Conservation (phyloP, 1,140 invertebrate species). For the Trichonephila inaurata region DNA sequence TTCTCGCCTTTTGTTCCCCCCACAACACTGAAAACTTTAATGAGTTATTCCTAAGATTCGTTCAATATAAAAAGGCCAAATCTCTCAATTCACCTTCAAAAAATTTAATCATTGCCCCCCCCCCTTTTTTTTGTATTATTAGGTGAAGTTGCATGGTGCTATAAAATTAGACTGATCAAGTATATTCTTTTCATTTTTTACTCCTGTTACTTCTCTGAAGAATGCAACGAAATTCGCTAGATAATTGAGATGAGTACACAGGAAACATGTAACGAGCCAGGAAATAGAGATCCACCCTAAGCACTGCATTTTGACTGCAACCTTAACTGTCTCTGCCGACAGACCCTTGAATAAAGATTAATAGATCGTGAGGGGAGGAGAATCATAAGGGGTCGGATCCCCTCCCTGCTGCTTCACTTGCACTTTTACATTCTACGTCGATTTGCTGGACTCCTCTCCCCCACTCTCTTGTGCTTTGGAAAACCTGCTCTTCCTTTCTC, state of each 20-base stretch:
- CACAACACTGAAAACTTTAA: no score
- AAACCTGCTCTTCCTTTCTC: constrained; percentile 12
- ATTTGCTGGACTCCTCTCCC: constrained; percentile 20
- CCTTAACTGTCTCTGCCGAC: constrained; percentile 50
- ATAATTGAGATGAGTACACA: constrained; percentile 34
- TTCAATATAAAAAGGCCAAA: no score
- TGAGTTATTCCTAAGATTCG: no score
- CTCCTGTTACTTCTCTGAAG: neutral
- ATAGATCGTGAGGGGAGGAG: constrained; percentile 61
- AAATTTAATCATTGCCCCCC: no score
- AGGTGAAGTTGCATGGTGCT: neutral
- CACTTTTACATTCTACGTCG: constrained; percentile 61
- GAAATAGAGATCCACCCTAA: neutral
- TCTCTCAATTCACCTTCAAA: no score
- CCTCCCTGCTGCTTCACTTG: constrained; percentile 59
- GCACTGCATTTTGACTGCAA: constrained; percentile 40
- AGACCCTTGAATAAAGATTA: constrained; percentile 72
- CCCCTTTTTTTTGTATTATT: neutral
- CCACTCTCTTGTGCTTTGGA: neutral
- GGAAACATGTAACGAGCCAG: constrained; percentile 14
- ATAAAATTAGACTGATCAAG: neutral
- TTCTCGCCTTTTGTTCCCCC: no score
- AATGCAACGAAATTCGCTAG: neutral
- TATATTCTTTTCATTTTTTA: neutral
- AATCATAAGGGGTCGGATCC: constrained; percentile 24